A percentile compares a stretch with the other conserved stretches of the same genome.
Evolutionary conservation across 2,797 vertebrate species (phyloP).

Genomic region (Cryptoblepharus egeriae): DNA sequence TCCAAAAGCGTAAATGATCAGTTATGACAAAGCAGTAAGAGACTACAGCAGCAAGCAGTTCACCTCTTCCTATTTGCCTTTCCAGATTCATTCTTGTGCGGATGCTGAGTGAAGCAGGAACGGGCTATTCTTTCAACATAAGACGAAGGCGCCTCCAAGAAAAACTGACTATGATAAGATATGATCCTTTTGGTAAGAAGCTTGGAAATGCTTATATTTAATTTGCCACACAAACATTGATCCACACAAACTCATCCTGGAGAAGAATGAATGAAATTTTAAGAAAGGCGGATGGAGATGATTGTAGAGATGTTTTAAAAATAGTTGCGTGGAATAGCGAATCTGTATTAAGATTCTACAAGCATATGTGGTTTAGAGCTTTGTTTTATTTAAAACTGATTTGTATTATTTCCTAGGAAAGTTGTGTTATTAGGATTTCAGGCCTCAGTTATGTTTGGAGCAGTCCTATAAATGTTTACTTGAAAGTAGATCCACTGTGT

Average conservation of each 20-base stretch:
- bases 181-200: constrained; percentile 90
- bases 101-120: constrained; percentile 93
- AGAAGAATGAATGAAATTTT: too few species aligned
- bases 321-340: background rate
- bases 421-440: background rate
- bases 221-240: constrained; percentile 47
- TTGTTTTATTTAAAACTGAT: background rate
- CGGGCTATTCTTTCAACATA: constrained; percentile 87
- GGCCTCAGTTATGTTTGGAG: background rate
- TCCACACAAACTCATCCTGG: constrained; percentile 47
- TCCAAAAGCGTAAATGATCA: background rate
- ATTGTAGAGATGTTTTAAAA: constrained; percentile 53
- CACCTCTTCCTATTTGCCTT: constrained; percentile 38
- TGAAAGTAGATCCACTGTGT: too few species aligned
- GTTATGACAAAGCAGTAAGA: background rate
- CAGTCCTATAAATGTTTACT: too few species aligned
- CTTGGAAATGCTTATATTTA: constrained; percentile 27
- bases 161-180: constrained; percentile 88
- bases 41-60: background rate
- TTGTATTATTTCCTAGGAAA: background rate
- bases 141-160: constrained; percentile 86
- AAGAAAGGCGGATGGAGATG: constrained; percentile 50
- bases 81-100: constrained; percentile 89
- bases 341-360: too few species aligned
- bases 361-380: background rate